Percentiles rank a stretch among this genome's conserved stretches.
Conservation (phyloP, 2,797 vertebrate genomes). For the Anguilla megastoma region DNA sequence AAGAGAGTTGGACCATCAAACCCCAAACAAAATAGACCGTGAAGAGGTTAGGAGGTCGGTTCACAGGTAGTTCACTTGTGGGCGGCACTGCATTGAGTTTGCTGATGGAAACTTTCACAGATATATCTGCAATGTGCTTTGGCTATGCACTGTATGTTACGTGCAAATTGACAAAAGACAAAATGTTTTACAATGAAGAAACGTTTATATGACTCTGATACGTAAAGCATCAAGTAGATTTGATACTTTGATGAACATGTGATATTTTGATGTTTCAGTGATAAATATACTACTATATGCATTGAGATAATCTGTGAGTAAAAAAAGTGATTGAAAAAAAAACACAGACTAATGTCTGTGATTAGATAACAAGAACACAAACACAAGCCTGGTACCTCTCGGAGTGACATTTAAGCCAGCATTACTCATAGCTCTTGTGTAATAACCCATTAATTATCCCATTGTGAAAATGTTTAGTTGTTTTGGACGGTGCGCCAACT, state of each 20-base stretch:
- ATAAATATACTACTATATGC: neutral
- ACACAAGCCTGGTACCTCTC: neutral
- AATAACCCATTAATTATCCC: neutral
- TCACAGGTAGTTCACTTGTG: neutral
- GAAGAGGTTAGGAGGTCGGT: neutral
- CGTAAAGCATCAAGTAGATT: neutral
- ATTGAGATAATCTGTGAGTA: neutral
- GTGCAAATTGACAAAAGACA: neutral
- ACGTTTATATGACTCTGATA: neutral
- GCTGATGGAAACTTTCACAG: neutral
- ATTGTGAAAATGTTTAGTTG: slow-evolving; percentile 8
- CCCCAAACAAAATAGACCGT: neutral
- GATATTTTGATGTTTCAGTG: neutral
- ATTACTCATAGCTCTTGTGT: neutral
- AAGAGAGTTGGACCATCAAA: neutral
- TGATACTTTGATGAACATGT: neutral
- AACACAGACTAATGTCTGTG: neutral
- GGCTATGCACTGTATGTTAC: neutral
- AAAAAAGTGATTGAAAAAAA: neutral
- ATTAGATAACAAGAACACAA: neutral
- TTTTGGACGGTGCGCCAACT: slow-evolving; percentile 3
- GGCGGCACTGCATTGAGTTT: neutral
- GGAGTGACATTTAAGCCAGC: neutral
- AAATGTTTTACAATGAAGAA: neutral
- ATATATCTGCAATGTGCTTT: neutral